Conservation (phyloP, 2,888 invertebrate genomes). For the Polydrusus tereticollis region DNA sequence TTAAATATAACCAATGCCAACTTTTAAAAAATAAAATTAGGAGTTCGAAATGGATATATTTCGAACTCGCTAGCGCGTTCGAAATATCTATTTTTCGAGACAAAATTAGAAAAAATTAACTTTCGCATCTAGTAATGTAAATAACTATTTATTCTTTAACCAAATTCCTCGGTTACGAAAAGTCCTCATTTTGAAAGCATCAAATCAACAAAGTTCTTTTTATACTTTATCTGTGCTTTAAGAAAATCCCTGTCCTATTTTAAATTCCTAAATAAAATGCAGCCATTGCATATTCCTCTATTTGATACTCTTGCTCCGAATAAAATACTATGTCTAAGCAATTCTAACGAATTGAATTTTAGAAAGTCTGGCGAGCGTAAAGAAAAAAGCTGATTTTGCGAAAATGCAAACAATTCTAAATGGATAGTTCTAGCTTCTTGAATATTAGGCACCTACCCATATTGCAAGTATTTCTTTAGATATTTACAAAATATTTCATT, state of each 20-base stretch:
- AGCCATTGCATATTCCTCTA: conserved; percentile 15
- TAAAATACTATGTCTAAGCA: conserved; percentile 30
- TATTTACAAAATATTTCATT: not conserved
- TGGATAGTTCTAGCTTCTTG: not conserved
- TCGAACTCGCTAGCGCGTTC: no score
- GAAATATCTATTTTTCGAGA: no score
- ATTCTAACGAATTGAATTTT: conserved; percentile 26
- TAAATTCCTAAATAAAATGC: conserved; percentile 20
- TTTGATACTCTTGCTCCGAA: conserved; percentile 20
- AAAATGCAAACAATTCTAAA: conserved; percentile 2
- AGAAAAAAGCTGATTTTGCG: conserved; percentile 19
- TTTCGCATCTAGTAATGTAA: no score
- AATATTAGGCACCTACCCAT: no score
- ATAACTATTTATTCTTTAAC: no score
- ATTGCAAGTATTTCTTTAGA: not conserved
- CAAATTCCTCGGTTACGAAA: no score
- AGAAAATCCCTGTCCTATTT: not conserved
- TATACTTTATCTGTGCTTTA: conserved; percentile 1
- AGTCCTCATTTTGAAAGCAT: no score
- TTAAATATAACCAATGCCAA: no score
- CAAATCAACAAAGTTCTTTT: not conserved
- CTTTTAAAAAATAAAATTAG: no score
- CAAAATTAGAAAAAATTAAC: no score
- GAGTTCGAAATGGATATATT: no score
- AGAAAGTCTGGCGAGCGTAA: conserved; percentile 12